Evolutionary conservation across 2,113 vertebrate species (phyloP).

Genomic region (Lasiurus borealis): DNA sequence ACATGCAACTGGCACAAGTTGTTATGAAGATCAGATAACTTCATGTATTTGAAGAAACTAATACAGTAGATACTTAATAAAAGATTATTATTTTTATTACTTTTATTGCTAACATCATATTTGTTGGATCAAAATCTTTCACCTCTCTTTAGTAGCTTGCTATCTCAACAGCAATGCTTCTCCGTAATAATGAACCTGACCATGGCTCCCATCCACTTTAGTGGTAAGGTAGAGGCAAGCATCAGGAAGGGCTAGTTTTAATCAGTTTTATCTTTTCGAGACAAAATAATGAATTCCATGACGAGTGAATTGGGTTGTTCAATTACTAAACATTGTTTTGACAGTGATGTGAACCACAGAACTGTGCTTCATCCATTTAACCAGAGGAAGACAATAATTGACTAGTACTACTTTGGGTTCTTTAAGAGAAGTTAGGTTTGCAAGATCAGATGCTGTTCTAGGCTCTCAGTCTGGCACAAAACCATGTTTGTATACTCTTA

Average conservation of each 20-base stretch:
- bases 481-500: neutral
- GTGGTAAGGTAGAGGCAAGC: neutral
- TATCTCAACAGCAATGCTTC: neutral
- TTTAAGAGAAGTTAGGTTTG: no score
- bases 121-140: slow-evolving; percentile 43
- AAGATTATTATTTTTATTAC: no score
- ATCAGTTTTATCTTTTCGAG: slow-evolving; percentile 14
- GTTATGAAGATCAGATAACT: slow-evolving; percentile 35
- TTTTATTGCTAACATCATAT: slow-evolving; percentile 45
- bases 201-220: neutral
- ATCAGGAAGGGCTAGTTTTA: neutral
- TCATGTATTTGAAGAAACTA: neutral
- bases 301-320: neutral
- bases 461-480: neutral
- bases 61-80: slow-evolving; percentile 1
- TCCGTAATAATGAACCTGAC: neutral
- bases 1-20: slow-evolving; percentile 9
- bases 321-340: neutral
- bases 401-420: neutral
- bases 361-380: neutral
- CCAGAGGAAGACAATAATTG: neutral
- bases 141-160: neutral
- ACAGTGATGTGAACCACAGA: neutral
- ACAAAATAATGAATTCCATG: neutral
- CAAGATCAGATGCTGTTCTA: no score